Conservation (phyloP, 2,888 invertebrate species). For the Catocala fraxini region DNA sequence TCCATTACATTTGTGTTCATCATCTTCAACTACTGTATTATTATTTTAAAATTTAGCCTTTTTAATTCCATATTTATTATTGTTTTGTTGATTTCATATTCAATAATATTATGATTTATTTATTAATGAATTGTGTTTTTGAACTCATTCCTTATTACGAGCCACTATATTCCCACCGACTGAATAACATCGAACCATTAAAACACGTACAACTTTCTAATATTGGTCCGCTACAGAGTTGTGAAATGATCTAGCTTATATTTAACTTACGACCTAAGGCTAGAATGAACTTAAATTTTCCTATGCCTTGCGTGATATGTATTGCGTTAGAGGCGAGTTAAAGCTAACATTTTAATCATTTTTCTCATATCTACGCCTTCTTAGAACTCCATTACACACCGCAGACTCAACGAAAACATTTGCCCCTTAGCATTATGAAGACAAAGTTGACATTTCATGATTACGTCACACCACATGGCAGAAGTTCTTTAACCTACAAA, state of each 20-base stretch:
- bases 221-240: slow-evolving; percentile 87
- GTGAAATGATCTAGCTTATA: slow-evolving; percentile 84
- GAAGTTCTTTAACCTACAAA: slow-evolving; percentile 62
- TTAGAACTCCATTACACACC: slow-evolving; percentile 54
- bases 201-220: slow-evolving; percentile 87
- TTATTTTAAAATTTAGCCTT: slow-evolving; percentile 40
- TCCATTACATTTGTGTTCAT: slow-evolving; percentile 20
- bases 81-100: slow-evolving; percentile 20
- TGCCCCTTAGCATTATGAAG: slow-evolving; percentile 60
- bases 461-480: slow-evolving; percentile 58
- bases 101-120: slow-evolving; percentile 18
- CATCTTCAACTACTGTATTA: slow-evolving; percentile 22
- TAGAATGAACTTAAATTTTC: slow-evolving; percentile 81
- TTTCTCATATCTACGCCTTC: slow-evolving; percentile 58
- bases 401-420: slow-evolving; percentile 53
- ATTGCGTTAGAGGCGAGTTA: slow-evolving; percentile 84
- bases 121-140: slow-evolving; percentile 27
- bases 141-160: slow-evolving; percentile 22
- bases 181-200: slow-evolving; percentile 64
- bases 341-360: slow-evolving; percentile 71
- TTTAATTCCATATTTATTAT: slow-evolving; percentile 28
- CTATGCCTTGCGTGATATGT: slow-evolving; percentile 87
- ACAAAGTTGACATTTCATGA: slow-evolving; percentile 57
- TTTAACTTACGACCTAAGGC: slow-evolving; percentile 75
- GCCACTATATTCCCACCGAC: slow-evolving; percentile 29